Evolutionary conservation across 2,888 invertebrate species (phyloP), one percentile per base, ranked within the genome.

Genomic region (Stenotaenia linearis): DNA sequence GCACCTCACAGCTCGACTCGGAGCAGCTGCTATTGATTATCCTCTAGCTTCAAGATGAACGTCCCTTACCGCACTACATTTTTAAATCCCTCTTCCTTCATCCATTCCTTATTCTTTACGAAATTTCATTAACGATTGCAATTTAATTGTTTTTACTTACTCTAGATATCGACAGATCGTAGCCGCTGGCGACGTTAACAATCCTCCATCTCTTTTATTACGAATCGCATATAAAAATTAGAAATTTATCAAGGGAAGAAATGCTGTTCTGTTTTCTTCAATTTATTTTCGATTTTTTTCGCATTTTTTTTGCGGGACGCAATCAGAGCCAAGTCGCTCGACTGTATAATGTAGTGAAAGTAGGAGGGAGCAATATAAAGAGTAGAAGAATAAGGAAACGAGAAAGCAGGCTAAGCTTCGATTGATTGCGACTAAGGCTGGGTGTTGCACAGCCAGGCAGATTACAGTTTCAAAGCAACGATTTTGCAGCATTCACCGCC

Each of bases 21-120:
- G 69, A 69, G 69, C 69, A 69, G 69, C 69, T 69, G 69, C 69
- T 69, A 69, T 69, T 69, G 69, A 69, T 69, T 69, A 69, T 69
- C 69, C 69, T 69, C 69, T 25, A 10, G 28, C 69, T 69, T 69
- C 69, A 69, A 69, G 69, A 69, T 25, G 69, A 69, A 69, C 69
- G 69, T 69, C 69, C 25, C 28, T 25, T 28, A 28, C 25, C 9
- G n/a, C n/a, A 69, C n/a, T 69, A 7, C 23, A 69, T 69, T 69
- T 69, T 69, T 69, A 69, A 25, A 28, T 28, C 0, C 21, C 18
- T 50, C 18, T n/a, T n/a, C 50, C 3, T 7, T 50, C 18, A 18
- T 50, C 18, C 7, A n/a, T 50, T 28, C 12, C 25, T n/a, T 28
- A 28, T 56, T 56, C 0, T n/a, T n/a, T n/a, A n/a, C n/a, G n/a